Base-by-base conservation (phyloP, 2,797 vertebrate species). In the Huso huso region DNA sequence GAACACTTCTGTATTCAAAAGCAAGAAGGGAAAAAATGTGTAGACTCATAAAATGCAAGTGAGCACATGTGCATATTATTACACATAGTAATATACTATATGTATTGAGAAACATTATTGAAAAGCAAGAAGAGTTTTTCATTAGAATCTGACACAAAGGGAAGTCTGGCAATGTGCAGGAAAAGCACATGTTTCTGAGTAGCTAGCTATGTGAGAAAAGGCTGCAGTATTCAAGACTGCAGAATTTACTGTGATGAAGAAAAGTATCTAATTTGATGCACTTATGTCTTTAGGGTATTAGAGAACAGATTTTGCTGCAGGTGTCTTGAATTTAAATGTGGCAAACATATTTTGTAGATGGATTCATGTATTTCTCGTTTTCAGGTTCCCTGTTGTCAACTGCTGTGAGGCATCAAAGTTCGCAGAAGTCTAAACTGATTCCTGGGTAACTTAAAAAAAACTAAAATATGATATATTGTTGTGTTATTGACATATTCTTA, bases 341-440 rank as follows among this genome's bases (percentile, higher is more conserved):
- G 59, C 13, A 9, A 18, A 49, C 11, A 61, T 6, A 8, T 13
- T 55, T 59, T 49, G 48, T 18, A 37, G 59, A 9, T 37, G 8
- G 48, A 62, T 23, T 48, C 12, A 11, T 10, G 8, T 48, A 10
- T 53, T 53, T 53, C 51, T 49, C 48, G 4, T 37, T 65, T 68
- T 58, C 65, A 73, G 74, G 65, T 18, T 48, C 62, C 52, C 15
- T 62, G 50, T 71, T 65, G 18, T 61, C 49, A 63, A 66, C 48
- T 11, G 48, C 61, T 1, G 55, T 51, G 23, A 63, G 70, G 23
- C 75, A 68, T 12, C 57, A 61, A 48, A 70, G 70, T 64, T 74
- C 62, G 63, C 72, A 72, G 23, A 72, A 23, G 66, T 62, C 69
- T 58, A 69, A 8, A 51, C 62, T 66, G 63, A 69, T 64, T 23